phyloP scores from a whole-genome alignment of 2,113 vertebrate genomes.

The Peromyscus maniculatus region DNA sequence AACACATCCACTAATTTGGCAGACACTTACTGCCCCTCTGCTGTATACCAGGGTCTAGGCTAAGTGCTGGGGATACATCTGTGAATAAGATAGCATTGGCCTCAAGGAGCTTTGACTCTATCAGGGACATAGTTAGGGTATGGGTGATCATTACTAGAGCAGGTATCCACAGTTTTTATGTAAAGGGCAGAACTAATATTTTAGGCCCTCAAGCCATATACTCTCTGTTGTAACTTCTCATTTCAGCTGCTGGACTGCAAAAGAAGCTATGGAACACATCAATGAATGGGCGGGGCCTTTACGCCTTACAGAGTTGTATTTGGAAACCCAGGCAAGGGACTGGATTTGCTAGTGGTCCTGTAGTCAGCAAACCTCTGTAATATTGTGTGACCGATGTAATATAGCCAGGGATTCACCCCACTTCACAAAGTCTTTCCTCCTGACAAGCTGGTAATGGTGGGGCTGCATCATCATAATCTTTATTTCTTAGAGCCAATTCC shows the following conservation, averaged over 20 bases:
- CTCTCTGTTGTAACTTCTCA: conserved; percentile 11
- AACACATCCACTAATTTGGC: not conserved
- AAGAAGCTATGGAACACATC: not conserved
- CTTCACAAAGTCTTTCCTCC: not conserved
- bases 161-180: not conserved
- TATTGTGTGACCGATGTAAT: not conserved
- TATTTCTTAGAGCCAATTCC: conserved; percentile 24
- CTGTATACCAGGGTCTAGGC: not conserved
- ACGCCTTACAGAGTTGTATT: conserved; percentile 22
- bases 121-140: not conserved
- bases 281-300: conserved; percentile 2
- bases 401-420: not conserved
- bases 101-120: not conserved
- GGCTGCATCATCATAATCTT: conserved; percentile 2
- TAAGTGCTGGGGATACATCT: not conserved
- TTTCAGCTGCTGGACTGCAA: not conserved
- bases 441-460: not conserved
- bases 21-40: not conserved
- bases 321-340: not conserved
- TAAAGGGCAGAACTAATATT: conserved; percentile 27
- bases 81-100: not conserved
- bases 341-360: conserved; percentile 22
- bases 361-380: not conserved
- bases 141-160: not conserved
- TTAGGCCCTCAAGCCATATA: not conserved